These are phyloP conservation scores for Parus major DNA, from an alignment of 2,113 vertebrate genomes.

Conservation along the genomic window DNA sequence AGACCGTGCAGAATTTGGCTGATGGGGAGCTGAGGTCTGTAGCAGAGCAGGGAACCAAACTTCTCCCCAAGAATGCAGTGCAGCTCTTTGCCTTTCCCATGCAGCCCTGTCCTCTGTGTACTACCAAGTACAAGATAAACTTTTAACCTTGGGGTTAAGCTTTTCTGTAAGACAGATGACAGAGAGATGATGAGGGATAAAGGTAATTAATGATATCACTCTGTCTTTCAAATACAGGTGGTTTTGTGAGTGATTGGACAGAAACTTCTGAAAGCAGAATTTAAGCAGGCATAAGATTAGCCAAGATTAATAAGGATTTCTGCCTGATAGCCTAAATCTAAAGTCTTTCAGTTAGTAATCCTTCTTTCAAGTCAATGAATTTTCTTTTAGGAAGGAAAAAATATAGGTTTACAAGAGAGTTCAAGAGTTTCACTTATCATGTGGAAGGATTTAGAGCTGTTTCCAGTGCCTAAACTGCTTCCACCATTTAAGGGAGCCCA, in stretches of 20 bases:
- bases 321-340: background rate
- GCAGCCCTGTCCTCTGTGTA: background rate
- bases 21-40: background rate
- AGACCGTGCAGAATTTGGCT: background rate
- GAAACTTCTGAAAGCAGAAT: constrained; percentile 6
- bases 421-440: background rate
- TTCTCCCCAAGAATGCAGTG: background rate
- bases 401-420: background rate
- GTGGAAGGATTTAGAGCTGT: background rate
- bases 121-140: background rate
- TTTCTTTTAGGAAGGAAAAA: background rate
- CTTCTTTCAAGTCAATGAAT: constrained; percentile 14
- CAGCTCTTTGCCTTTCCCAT: background rate
- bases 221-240: background rate
- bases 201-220: background rate
- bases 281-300: background rate
- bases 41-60: background rate
- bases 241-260: background rate
- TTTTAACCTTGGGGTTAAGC: background rate
- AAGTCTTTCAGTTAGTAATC: constrained; percentile 13
- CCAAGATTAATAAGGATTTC: constrained; percentile 27
- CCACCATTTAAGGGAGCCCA: background rate
- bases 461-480: background rate
- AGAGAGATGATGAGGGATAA: background rate
- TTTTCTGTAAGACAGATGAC: background rate